phyloP scores from a whole-genome alignment of 2,888 invertebrate species.

The Iselma pallidipennis region DNA sequence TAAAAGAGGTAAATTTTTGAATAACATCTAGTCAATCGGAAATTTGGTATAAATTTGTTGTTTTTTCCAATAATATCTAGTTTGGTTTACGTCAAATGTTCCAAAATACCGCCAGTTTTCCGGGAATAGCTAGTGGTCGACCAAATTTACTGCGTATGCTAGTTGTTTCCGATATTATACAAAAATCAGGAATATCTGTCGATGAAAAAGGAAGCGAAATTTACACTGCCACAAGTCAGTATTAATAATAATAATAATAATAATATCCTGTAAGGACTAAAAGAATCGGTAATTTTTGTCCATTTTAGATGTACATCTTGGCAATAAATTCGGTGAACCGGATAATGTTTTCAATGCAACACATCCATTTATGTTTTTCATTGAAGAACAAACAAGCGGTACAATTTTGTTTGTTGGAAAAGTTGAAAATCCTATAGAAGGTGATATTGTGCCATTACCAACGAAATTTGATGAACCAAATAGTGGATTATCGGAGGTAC shows the following conservation, averaged over 20 bases:
- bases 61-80: constrained; percentile 49
- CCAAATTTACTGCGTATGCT: constrained; percentile 49
- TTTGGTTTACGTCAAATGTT: constrained; percentile 76
- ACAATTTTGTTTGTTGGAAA: constrained; percentile 76
- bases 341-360: constrained; percentile 68
- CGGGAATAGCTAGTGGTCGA: constrained; percentile 65
- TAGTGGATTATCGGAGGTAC: neutral
- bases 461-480: constrained; percentile 12
- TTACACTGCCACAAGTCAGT: constrained; percentile 69
- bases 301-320: constrained; percentile 64
- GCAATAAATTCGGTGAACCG: constrained; percentile 72
- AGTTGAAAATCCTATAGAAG: constrained; percentile 66
- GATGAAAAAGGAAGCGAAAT: constrained; percentile 76
- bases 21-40: neutral
- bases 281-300: too few relatives aligned
- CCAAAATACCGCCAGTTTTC: constrained; percentile 69
- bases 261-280: too few relatives aligned
- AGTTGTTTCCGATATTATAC: constrained; percentile 70
- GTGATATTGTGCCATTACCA: constrained; percentile 31
- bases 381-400: constrained; percentile 75
- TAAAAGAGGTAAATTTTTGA: constrained; percentile 62
- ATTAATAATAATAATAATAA: too few relatives aligned
- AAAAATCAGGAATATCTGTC: constrained; percentile 76
- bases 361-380: constrained; percentile 79
- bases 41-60: neutral